Conservation (phyloP, 2,888 invertebrate genomes). For the Thysanoteuthis rhombus region DNA sequence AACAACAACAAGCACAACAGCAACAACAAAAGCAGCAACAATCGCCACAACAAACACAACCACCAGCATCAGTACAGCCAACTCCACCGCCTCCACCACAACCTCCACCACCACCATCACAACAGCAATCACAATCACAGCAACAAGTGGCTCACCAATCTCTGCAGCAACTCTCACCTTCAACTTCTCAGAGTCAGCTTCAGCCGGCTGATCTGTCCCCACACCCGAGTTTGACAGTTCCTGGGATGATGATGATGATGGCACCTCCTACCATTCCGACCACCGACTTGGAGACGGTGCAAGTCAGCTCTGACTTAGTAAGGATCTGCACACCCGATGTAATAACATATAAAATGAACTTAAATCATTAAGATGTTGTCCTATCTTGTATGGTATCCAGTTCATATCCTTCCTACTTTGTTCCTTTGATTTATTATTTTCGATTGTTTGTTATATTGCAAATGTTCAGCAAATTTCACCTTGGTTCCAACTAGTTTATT, state of each 20-base stretch:
- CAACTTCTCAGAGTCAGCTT: constrained; percentile 21
- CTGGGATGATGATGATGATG: constrained; percentile 27
- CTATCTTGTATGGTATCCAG: no score
- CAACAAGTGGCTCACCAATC: neutral
- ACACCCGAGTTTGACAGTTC: constrained; percentile 13
- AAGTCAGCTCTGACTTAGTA: constrained; percentile 29
- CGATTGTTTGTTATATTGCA: neutral
- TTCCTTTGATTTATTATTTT: neutral
- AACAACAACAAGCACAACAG: neutral
- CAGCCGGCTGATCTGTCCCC: neutral
- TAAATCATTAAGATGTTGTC: neutral
- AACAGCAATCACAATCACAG: neutral
- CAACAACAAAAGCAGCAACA: neutral
- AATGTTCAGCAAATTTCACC: neutral
- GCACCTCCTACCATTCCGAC: constrained; percentile 22
- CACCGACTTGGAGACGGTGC: constrained; percentile 23
- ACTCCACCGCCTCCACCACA: neutral
- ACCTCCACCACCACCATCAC: neutral
- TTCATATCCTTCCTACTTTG: neutral
- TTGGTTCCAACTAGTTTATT: neutral
- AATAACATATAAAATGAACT: constrained; percentile 1
- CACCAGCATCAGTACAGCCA: constrained; percentile 33
- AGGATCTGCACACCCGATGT: constrained; percentile 17
- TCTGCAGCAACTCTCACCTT: neutral
- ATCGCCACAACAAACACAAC: neutral